Conservation (phyloP, 37 sponge, comb jelly and placozoan genomes). For the Halisarca cf. caerulea region DNA sequence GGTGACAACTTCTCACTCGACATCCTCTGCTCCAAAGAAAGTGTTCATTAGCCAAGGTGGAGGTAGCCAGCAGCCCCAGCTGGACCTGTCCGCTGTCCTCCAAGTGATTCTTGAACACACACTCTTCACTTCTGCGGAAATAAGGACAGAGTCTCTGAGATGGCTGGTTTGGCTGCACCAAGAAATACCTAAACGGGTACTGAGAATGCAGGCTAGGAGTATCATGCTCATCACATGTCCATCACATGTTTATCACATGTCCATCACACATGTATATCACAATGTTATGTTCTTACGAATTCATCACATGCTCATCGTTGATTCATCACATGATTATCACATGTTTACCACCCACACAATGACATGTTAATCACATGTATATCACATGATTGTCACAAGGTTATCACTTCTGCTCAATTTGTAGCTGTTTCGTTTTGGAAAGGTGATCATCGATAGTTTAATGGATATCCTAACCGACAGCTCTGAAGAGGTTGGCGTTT, state of each 20-base stretch:
- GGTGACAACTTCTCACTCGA: neutral
- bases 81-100: slow-evolving; percentile 76
- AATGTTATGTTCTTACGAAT: too few relatives aligned
- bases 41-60: neutral
- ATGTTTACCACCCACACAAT: too few relatives aligned
- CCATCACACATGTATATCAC: too few relatives aligned
- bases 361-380: too few relatives aligned
- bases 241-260: too few relatives aligned
- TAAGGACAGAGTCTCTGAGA: slow-evolving; percentile 70
- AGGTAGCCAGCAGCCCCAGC: neutral
- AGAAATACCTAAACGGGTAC: slow-evolving; percentile 71
- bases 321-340: too few relatives aligned
- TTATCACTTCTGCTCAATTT: too few relatives aligned
- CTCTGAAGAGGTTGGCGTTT: slow-evolving; percentile 50
- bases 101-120: slow-evolving; percentile 75
- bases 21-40: neutral
- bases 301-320: too few relatives aligned
- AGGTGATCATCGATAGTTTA: neutral
- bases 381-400: too few relatives aligned
- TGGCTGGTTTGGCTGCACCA: slow-evolving; percentile 91
- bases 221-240: too few relatives aligned
- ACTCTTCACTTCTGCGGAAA: slow-evolving; percentile 60
- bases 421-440: neutral
- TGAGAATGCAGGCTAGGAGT: too few relatives aligned
- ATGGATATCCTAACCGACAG: slow-evolving; percentile 61